Base-by-base conservation (phyloP, 2,888 invertebrate genomes). In the Plemyria rubiginata region DNA sequence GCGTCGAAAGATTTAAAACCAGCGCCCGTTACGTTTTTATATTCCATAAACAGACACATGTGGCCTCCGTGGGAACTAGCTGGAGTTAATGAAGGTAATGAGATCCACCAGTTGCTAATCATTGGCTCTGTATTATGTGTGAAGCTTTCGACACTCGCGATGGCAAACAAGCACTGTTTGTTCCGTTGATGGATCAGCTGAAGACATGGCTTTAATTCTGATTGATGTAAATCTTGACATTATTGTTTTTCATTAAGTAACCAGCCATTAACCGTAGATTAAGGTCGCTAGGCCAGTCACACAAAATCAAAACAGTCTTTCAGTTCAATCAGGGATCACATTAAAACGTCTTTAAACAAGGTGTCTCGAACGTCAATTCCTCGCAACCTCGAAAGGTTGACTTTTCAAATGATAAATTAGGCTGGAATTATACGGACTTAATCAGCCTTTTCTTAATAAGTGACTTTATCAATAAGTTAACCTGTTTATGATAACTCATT, bases 41-140 rank as follows among this genome's bases (percentile, higher is more conserved):
- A 70, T 73, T 73, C 66, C 78, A 79, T 84, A 88, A 84, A 87
- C 87, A 84, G 77, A 76, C 75, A 75, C 87, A 90, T 87, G 88
- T 88, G 86, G 79, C 73, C 77, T 62, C 71, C 88, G 90, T 89
- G 90, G 87, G 90, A 89, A 90, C 79, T 45, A 62, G 53, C 62
- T 55, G 66, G 46, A 54, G 68, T 77, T 84, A 85, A 87, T 82
- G 84, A 82, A 82, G 81, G 81, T 88, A 87, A 86, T 86, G 75
- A 84, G 83, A 78, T 81, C 80, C 79, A 76, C 74, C 72, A 84
- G 78, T 80, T 78, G 86, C 88, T 90, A 90, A 90, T 85, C 84
- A 79, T 81, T 76, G 71, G 72, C 65, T 59, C 62, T 67, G 58
- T 62, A 52, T 59, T 54, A 62, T 66, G 65, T 67, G 60, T 61